These are phyloP conservation scores for Neoitamus cyanurus DNA, from an alignment of 2,888 invertebrate genomes.

Conservation along the genomic window DNA sequence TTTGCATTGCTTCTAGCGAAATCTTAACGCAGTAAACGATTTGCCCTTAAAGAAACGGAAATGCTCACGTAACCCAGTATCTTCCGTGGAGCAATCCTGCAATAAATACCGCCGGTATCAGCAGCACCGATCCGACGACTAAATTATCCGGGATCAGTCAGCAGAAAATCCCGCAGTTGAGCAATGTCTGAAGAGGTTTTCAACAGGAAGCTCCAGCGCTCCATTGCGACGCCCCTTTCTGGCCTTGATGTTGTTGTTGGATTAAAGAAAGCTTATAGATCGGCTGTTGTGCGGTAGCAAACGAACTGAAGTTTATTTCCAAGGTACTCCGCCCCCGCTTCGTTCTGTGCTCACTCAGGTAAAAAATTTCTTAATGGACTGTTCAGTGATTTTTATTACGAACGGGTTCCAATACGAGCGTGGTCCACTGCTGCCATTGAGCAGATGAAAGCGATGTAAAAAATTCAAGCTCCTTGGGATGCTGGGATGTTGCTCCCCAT, in stretches of 20 bases:
- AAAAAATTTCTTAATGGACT: conserved; percentile 60
- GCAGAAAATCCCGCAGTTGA: conserved; percentile 9
- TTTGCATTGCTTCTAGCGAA: neutral
- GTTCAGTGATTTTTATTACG: conserved; percentile 58
- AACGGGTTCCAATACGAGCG: conserved; percentile 16
- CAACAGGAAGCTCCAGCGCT: neutral
- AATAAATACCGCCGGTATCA: neutral
- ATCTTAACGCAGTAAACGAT: neutral
- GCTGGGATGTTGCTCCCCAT: conserved; percentile 11
- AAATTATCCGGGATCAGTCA: conserved; percentile 24
- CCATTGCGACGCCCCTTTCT: neutral
- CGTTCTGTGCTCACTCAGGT: conserved; percentile 57
- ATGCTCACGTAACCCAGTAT: neutral
- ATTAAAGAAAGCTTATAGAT: neutral
- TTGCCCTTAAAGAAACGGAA: neutral
- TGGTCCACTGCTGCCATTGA: conserved; percentile 8
- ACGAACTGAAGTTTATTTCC: neutral
- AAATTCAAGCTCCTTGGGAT: conserved; percentile 35
- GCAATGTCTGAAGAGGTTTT: conserved; percentile 22
- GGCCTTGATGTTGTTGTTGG: neutral
- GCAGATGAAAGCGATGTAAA: conserved; percentile 31
- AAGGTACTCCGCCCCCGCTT: neutral
- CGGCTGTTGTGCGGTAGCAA: neutral
- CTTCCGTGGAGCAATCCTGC: neutral
- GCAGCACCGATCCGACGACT: neutral